Conservation (phyloP, 2,888 invertebrate genomes). For the Chloroclystis v-ata region DNA sequence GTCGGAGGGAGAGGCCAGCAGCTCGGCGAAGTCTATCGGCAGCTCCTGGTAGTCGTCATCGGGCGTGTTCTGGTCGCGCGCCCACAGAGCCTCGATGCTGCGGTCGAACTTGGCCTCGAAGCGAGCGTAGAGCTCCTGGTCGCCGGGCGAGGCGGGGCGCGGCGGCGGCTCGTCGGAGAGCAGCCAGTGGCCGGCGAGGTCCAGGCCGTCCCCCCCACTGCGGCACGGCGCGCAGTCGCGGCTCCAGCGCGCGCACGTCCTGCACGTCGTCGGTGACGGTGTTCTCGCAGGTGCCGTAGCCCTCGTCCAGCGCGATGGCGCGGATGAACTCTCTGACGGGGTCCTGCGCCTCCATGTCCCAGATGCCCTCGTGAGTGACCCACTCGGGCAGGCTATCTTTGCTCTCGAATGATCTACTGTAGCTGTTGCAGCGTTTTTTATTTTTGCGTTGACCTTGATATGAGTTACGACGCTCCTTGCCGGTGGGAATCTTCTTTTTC, state of each 20-base stretch:
- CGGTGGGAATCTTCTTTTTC: conserved; percentile 58
- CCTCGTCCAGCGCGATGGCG: conserved; percentile 69
- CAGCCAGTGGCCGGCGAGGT: conserved; percentile 55
- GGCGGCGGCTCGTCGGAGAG: conserved; percentile 52
- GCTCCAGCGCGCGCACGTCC: conserved; percentile 40
- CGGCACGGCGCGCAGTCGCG: conserved; percentile 47
- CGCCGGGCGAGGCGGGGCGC: conserved; percentile 54
- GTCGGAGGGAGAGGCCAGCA: conserved; percentile 78
- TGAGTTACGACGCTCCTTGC: conserved; percentile 45
- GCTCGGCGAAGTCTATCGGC: conserved; percentile 79
- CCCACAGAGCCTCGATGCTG: conserved; percentile 83
- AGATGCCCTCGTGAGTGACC: conserved; percentile 73
- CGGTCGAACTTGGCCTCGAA: conserved; percentile 83
- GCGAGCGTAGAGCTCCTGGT: conserved; percentile 77
- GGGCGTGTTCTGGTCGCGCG: conserved; percentile 69
- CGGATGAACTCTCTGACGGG: conserved; percentile 71
- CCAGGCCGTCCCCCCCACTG: conserved; percentile 60
- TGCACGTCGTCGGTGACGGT: conserved; percentile 60
- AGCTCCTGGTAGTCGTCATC: conserved; percentile 79
- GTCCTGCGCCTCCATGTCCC: conserved; percentile 73
- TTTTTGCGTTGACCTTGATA: conserved; percentile 18
- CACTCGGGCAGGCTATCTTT: conserved; percentile 71
- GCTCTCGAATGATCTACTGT: conserved; percentile 65
- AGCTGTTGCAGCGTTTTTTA: conserved; percentile 45
- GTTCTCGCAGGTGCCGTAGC: conserved; percentile 74